phyloP scores from a whole-genome alignment of 2,797 vertebrate genomes.

The Sciurus carolinensis region DNA sequence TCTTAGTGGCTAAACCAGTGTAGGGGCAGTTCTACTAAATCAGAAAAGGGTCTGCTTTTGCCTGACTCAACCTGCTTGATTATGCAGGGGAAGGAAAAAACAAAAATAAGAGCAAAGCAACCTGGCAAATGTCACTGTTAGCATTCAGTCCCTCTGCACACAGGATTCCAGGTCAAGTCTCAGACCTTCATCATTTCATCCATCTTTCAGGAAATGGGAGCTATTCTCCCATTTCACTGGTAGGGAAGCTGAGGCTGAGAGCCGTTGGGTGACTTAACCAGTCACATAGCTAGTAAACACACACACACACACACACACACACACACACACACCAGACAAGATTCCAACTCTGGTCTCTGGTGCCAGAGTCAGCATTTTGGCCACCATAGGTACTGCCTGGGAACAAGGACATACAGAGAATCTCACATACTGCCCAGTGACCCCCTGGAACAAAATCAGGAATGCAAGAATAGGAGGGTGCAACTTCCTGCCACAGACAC shows the following conservation, averaged over 20 bases:
- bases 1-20: not conserved
- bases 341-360: not conserved
- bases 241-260: not conserved
- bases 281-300: not conserved
- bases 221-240: slow-evolving; percentile 36
- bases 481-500: not conserved
- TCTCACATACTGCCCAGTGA: not conserved
- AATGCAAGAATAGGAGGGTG: not conserved
- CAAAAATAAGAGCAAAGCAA: slow-evolving; percentile 20
- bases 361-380: not conserved
- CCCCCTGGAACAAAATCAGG: not conserved
- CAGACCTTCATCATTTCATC: not conserved
- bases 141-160: not conserved
- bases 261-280: not conserved
- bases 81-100: not conserved
- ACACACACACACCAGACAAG: not conserved
- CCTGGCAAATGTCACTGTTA: too few relatives aligned
- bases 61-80: not conserved
- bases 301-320: not conserved
- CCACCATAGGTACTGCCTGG: not conserved
- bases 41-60: not conserved
- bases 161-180: not conserved
- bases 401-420: not conserved
- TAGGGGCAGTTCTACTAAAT: not conserved
- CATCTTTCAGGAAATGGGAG: not conserved